Evolutionary conservation across 92 coral and sea anemone genomes (phyloP), one percentile per base, ranked within the genome.

Genomic region (Porites divaricata): DNA sequence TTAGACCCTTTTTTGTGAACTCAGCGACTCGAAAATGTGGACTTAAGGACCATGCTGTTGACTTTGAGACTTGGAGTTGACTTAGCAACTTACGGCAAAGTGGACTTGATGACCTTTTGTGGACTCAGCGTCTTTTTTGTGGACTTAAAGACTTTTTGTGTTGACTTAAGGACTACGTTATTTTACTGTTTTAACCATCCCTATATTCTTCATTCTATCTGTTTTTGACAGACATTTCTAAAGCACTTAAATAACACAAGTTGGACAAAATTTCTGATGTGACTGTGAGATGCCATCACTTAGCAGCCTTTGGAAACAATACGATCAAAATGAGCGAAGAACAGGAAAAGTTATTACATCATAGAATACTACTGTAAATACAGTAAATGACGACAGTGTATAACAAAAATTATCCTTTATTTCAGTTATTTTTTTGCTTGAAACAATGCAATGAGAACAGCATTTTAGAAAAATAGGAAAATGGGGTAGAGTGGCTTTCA

Each of bases 1-100:
- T 75, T 23, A 53, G 5, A 17, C 79, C 67, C 67, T 24, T 57
- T 16, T 28, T 75, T 24, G 79, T 57, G 48, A 66, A 75, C 79
- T 57, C 48, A 1, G 20, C 67, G 26, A 24, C 79, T 26, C 67
- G 20, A 58, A 56, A 56, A 75, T 75, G 79, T 57, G 79, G 79
- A 75, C 79, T 75, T 75, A 35, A 14, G 21, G 20, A 57, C 79
- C 68, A 1, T 58, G 51, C 1, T 57, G 68, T 75, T 57, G 68
- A 57, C 80, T 75, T 4, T 19, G 52, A 2, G 80, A 75, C 80
- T 56, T 53, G 2, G 66, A 54, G 79, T 75, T 56, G 67, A 75
- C 79, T 54, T 54, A 23, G 2, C 24, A 53, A 75, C 67, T 2
- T 22, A 8, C 64, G 72, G 72, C 52, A 67, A 24, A 67, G 72